Percentiles rank a stretch among this genome's conserved stretches.
Conservation (phyloP, 2,888 invertebrate species). For the Pinctada fucata region DNA sequence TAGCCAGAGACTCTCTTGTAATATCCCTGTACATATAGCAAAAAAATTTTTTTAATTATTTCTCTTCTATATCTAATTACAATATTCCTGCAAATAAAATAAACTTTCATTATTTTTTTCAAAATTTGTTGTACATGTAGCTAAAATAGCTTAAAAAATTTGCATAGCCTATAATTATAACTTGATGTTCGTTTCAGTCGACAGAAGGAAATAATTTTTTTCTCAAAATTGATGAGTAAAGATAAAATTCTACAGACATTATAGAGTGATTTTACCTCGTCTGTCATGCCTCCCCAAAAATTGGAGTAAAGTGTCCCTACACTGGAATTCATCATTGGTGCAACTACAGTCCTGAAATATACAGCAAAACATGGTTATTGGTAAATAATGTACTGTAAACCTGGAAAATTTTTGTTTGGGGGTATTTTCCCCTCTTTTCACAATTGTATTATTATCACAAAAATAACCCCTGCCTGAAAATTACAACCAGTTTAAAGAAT, state of each 20-base stretch:
- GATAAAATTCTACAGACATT: too few relatives aligned
- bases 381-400: background rate
- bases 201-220: too few relatives aligned
- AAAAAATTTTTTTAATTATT: too few relatives aligned
- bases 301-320: conserved; percentile 91
- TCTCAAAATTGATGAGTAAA: too few relatives aligned
- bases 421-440: background rate
- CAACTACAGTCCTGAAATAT: conserved; percentile 80
- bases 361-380: conserved; percentile 9
- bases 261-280: conserved; percentile 78
- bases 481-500: background rate
- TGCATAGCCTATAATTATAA: too few relatives aligned
- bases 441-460: too few relatives aligned
- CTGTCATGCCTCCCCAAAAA: conserved; percentile 96
- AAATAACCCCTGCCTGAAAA: too few relatives aligned
- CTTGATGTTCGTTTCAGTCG: too few relatives aligned
- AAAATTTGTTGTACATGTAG: background rate
- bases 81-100: background rate
- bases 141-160: too few relatives aligned
- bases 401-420: background rate
- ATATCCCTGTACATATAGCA: conserved; percentile 77
- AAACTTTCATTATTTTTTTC: background rate
- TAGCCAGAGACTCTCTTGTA: conserved; percentile 92
- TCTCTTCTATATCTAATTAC: too few relatives aligned
- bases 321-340: conserved; percentile 89